Evolutionary conservation across 2,797 vertebrate species (phyloP).

Genomic region (Malurus splendens): DNA sequence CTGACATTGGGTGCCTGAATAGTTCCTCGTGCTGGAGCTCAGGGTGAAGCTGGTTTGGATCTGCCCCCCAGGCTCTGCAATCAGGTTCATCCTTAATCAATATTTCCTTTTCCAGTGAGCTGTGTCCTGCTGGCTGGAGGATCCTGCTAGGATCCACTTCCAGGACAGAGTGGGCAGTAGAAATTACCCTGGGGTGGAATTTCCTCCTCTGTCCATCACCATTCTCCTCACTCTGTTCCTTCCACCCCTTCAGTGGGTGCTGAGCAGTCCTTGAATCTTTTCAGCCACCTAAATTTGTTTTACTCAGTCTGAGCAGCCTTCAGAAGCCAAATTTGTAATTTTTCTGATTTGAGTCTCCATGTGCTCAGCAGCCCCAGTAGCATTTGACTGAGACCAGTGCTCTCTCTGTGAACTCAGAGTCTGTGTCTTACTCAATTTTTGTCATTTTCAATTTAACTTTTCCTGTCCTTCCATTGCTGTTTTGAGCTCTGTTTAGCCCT

Average conservation of each 20-base stretch:
- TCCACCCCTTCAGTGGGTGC: fast-evolving
- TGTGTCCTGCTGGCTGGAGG: not conserved
- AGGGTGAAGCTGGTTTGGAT: not conserved
- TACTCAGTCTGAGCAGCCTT: not conserved
- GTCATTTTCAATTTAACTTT: conserved; percentile 6
- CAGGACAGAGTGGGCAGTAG: not conserved
- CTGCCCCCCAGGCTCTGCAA: not conserved
- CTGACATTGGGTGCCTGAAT: not conserved
- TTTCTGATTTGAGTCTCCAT: not conserved
- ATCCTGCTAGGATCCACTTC: not conserved
- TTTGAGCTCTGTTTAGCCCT: not conserved
- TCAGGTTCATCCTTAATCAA: not conserved
- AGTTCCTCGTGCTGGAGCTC: not conserved
- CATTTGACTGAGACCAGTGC: not conserved
- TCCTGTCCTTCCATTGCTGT: not conserved
- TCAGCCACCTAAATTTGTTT: not conserved
- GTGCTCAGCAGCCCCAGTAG: not conserved
- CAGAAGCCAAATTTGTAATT: not conserved
- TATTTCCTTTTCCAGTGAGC: not conserved
- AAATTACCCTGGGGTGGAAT: fast-evolving
- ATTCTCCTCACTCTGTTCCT: not conserved
- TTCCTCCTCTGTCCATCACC: not conserved
- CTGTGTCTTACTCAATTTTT: not conserved
- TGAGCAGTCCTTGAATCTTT: not conserved
- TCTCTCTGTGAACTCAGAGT: not conserved